Evolutionary conservation across 2,113 vertebrate genomes (phyloP), one percentile per base, ranked within the genome.

Genomic region (Cryptotis parvus): DNA sequence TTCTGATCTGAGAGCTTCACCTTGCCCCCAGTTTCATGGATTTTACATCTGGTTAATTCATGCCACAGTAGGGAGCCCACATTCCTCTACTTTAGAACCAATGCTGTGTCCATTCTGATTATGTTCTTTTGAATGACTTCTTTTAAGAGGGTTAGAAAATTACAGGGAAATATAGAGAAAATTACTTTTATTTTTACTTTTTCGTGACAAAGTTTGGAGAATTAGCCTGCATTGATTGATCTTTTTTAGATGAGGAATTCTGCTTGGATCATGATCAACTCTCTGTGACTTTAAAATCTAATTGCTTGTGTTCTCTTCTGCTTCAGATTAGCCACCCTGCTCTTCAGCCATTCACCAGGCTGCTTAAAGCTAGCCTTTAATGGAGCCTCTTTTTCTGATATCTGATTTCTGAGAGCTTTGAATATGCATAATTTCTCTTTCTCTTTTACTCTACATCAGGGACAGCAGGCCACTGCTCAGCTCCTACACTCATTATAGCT

Each of bases 121-220:
- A 82, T 72, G 29, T 73, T 55, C 63, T 70, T 79, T 45, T 58
- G 63, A 93, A 84, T 20, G 9, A 91, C 5, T n/a, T 80, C 6
- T 5, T 94, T 12, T 3, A 10, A 72, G 37, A 93, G 41, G 63
- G 9, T 12, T 35, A 45, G 49, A 83, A 91, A 91, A 26, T 35
- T 39, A 22, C 16, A 75, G 24, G 45, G 24, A 31, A 87, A 68
- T 24, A 8, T 41, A 18, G 4, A 75, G 31, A 74, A 80, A 80
- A 29, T 65, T 29, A 65, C 12, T 31, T 22, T 24, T 20, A 58
- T 58, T 58, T 18, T 18, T 58, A 58, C 7, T 58, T 58, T 58
- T 58, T 58, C 31, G 39, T 29, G 6, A 31, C 15, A 41, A 6
- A 0, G 0, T 63, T 65, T 43, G 63, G 27, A 43, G 41, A 73